These are phyloP conservation scores for Sclerurus mexicanus DNA, from an alignment of 2,113 vertebrate species.

Conservation along the genomic window DNA sequence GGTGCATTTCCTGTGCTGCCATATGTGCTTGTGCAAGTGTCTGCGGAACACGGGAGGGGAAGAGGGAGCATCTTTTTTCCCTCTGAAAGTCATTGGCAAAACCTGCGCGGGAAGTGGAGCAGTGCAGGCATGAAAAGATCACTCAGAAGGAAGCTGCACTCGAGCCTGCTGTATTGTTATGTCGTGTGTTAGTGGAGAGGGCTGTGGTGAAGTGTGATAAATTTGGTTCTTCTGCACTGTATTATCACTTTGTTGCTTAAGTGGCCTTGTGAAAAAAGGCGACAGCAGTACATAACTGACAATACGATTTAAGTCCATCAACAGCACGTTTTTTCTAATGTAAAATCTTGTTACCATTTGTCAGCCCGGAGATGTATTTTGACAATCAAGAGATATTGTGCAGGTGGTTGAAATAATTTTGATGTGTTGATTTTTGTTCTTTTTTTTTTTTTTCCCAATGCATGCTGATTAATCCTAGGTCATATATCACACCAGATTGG, in stretches of 20 bases:
- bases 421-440: background rate
- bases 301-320: background rate
- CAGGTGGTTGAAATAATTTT: slow-evolving; percentile 28
- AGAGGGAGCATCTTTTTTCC: background rate
- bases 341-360: background rate
- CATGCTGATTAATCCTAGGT: slow-evolving; percentile 8
- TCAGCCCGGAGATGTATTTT: background rate
- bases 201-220: slow-evolving; percentile 14
- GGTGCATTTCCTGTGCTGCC: background rate
- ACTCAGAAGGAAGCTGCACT: background rate
- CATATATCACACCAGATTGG: background rate
- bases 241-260: slow-evolving; percentile 6
- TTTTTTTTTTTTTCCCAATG: background rate
- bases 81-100: slow-evolving; percentile 11
- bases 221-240: background rate
- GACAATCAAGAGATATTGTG: background rate
- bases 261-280: background rate
- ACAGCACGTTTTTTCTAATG: background rate
- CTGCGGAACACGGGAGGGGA: background rate
- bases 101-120: background rate
- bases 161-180: background rate
- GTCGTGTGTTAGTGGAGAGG: background rate
- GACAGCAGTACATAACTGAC: background rate
- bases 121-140: background rate
- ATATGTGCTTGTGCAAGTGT: background rate